Conservation (phyloP, 2,113 vertebrate genomes). For the Tenrec ecaudatus region DNA sequence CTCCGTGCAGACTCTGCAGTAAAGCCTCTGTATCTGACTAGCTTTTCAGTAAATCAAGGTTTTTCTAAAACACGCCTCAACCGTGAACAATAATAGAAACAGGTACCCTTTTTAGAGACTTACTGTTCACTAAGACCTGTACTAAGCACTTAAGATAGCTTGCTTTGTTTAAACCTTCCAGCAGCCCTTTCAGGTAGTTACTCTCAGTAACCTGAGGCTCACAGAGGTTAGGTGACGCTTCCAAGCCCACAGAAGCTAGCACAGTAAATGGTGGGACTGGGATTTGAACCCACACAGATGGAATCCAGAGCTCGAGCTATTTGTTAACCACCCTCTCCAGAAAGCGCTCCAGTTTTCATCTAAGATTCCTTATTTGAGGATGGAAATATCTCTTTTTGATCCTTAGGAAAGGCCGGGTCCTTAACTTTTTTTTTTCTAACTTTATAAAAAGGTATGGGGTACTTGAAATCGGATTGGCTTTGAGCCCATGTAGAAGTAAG, state of each 20-base stretch:
- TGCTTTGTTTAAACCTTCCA: not conserved
- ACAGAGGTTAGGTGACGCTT: constrained; percentile 27
- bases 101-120: not conserved
- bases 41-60: not conserved
- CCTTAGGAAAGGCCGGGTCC: constrained; percentile 2
- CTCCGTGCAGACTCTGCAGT: not conserved
- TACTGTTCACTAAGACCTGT: not conserved
- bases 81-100: not conserved
- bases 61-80: not conserved
- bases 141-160: not conserved
- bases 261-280: not conserved
- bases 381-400: constrained; percentile 39
- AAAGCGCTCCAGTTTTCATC: not conserved
- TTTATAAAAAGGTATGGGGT: not conserved
- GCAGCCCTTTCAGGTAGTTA: not conserved
- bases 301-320: not conserved
- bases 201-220: not conserved
- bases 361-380: constrained; percentile 36
- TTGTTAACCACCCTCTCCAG: not conserved
- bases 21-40: not conserved
- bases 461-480: constrained; percentile 1
- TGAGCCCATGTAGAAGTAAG: not conserved
- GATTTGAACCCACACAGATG: not conserved
- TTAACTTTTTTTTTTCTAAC: not conserved
- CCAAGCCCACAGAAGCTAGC: not conserved